Evolutionary conservation across 2,113 vertebrate genomes (phyloP), one percentile per base, ranked within the genome.

Genomic region (Laterallus jamaicensis): DNA sequence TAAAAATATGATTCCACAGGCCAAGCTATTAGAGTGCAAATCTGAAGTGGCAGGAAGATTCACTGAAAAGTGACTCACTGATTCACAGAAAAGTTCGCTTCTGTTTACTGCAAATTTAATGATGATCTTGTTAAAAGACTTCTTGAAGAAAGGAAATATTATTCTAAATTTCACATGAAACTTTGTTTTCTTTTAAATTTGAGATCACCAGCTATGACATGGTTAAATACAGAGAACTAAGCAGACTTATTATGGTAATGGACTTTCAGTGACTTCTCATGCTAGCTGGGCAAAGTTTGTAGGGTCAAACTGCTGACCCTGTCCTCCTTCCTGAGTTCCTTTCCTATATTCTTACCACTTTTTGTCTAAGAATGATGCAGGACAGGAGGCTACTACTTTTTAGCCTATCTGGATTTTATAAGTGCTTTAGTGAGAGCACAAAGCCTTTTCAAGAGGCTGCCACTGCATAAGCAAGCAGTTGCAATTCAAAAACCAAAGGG

Each of bases 231-330:
- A 1, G 78, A 87, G 58, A 82, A 76, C 50, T 44, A 89, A 56
- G 58, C 55, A 92, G 77, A 60, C 85, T 93, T 83, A 42, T 78
- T 89, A 95, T 75, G 49, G 74, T 24, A 71, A 73, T 81, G 63
- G 94, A 95, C 69, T 89, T 90, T 77, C 69, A 92, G 96, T 52
- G 66, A 96, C 93, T 97, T 98, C 91, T 97, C 93, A 96, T 70
- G 66, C 95, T 75, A 93, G 92, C 94, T 95, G 91, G 97, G 97
- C 70, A 96, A 97, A 95, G 86, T 96, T 95, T 97, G 95, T 95
- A 82, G 91, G 95, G 93, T 95, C 92, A 80, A 88, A 81, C 87
- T 96, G 15, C 88, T 92, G 82, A 96, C 88, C 88, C 84, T 92
- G 94, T 95, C 88, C 86, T 96, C 85, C 87, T 93, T 73, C 78